Evolutionary conservation across 2,888 invertebrate genomes (phyloP), one percentile per base, ranked within the genome.

Genomic region (Chelonus formosanus): DNA sequence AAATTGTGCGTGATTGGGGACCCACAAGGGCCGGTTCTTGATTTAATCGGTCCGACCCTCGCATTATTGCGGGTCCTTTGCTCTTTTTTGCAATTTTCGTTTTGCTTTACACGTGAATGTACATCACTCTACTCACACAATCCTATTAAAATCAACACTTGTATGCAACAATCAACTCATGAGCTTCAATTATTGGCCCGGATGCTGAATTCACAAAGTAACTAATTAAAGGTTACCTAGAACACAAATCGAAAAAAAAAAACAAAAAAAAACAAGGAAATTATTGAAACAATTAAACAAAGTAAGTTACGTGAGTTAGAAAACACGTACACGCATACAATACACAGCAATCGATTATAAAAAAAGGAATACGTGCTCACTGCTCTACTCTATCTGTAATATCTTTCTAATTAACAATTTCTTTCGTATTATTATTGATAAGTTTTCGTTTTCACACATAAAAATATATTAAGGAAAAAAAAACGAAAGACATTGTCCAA

Each of bases 401-500:
- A 67, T 50, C 74, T 72, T 57, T 80, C 77, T 77, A 72, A 81
- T 81, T 80, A 75, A 81, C 74, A 73, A 80, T 81, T 81, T 75
- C 74, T 81, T 82, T 82, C 78, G 74, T 81, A 81, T 81, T 75
- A 80, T 80, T 82, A 75, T 76, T 73, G 74, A 78, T 80, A 80
- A 82, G 80, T 82, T 82, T 67, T 75, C 76, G 78, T 82, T 82
- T 80, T 81, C 80, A 80, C 81, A 79, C 79, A 75, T 75, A 73
- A 77, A 71, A 75, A 71, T 74, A 74, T 71, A 75, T 75, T 76
- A 75, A 75, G 74, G 68, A 55, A 53, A 64, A 79, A 75, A 71
- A 76, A 79, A 79, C 75, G 78, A 80, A 79, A 80, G 81, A 80
- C 81, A 81, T 81, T 81, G 81, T 82, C 81, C 82, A 82, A 80